Base-by-base conservation (phyloP, 2,797 vertebrate species). In the Alca torda region DNA sequence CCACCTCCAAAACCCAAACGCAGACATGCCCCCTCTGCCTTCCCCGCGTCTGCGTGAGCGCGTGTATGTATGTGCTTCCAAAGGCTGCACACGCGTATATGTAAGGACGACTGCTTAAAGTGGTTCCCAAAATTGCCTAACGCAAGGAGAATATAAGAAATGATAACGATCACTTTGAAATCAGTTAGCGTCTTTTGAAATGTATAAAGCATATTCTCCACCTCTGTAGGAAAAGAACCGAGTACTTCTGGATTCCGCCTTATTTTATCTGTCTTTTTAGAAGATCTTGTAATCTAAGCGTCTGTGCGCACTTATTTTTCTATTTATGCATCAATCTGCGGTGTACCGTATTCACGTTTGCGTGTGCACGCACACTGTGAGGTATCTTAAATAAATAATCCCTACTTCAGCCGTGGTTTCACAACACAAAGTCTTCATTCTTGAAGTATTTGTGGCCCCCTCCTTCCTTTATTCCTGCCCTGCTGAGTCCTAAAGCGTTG, bases 1-100 rank as follows among this genome's bases (percentile, higher is more conserved):
- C 67, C 4, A 6, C 16, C 84, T 80, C 81, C 64, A 33, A 48
- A n/a, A 23, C 4, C 35, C 56, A 64, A 26, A 9, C 1, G 28
- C 18, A 43, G 80, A 59, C 1, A 5, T 0, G 9, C n/a, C 64
- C 0, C 0, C 35, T 48, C 45, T 53, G 63, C 37, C 67, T 84
- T n/a, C 4, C 1, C 6, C 9, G 11, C 4, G 33, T 17, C 5
- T 2, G 9, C 1, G 1, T 8, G 26, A 0, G 1, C 4, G 0
- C 24, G 5, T 4, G 20, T 17, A 18, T 2, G 19, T 3, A 3
- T 2, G 39, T 7, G 33, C 46, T 7, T 91, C 68, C 6, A 1
- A 50, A 82, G 78, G 51, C 0, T 33, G 60, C 43, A 46, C 18
- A 4, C 13, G 1, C 0, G 0, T 26, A 5, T 4, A 39, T 4